phyloP scores from a whole-genome alignment of 2,113 vertebrate genomes.

The Mirounga angustirostris region DNA sequence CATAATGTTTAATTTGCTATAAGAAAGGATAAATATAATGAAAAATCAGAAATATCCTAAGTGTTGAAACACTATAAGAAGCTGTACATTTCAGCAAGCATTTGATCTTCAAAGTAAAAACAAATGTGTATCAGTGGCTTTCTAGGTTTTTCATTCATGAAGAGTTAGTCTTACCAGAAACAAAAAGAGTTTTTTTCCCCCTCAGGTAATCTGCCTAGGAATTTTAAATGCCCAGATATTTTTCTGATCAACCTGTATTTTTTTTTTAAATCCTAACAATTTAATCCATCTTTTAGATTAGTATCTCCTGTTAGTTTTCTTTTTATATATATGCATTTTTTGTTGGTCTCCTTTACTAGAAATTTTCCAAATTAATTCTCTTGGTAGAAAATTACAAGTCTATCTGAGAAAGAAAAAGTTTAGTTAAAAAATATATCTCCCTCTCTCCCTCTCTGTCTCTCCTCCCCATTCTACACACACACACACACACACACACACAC shows the following conservation, averaged over 20 bases:
- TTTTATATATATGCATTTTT: neutral
- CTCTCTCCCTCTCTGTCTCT: too few species aligned
- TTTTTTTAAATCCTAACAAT: neutral
- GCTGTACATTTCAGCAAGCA: neutral
- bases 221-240: neutral
- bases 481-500: neutral
- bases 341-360: neutral
- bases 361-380: neutral
- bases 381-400: neutral
- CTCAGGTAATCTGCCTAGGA: neutral
- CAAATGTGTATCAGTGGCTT: neutral
- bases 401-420: neutral
- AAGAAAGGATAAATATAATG: neutral
- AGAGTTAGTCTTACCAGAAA: neutral
- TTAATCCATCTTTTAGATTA: neutral
- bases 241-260: neutral
- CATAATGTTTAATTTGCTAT: neutral
- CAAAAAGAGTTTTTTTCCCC: neutral
- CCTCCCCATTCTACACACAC: too few species aligned
- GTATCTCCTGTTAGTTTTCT: neutral
- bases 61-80: neutral
- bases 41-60: neutral
- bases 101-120: conserved; percentile 14
- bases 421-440: neutral
- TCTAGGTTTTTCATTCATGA: neutral